phyloP scores from a whole-genome alignment of 2,888 invertebrate species.

The Chaetogeoica ovagalla region DNA sequence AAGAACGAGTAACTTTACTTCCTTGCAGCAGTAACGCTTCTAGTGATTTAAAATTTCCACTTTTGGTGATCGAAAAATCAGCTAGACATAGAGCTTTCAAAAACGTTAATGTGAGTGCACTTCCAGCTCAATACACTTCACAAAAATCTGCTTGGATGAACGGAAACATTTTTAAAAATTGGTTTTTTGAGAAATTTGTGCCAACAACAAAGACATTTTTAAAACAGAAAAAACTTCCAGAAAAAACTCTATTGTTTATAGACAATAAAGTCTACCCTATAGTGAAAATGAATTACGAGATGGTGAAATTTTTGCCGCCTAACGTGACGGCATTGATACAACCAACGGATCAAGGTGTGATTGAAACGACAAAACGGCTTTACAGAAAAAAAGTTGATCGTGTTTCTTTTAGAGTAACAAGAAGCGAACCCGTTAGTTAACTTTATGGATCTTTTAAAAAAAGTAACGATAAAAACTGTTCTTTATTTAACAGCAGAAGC shows the following conservation, averaged over 20 bases:
- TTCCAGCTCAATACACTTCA: conserved; percentile 55
- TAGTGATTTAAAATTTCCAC: conserved; percentile 56
- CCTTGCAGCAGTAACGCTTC: conserved; percentile 56
- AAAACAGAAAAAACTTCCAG: conserved; percentile 53
- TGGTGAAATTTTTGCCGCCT: conserved; percentile 20
- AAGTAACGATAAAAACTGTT: conserved; percentile 48
- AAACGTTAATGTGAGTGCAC: conserved; percentile 55
- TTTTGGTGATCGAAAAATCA: conserved; percentile 57
- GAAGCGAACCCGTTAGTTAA: conserved; percentile 48
- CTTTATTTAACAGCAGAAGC: conserved; percentile 46
- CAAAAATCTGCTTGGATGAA: conserved; percentile 56
- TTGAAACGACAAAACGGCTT: conserved; percentile 55
- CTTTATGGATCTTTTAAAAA: conserved; percentile 38
- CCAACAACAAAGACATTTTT: conserved; percentile 51
- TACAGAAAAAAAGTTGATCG: conserved; percentile 55
- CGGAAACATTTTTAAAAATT: conserved; percentile 46
- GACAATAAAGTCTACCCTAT: conserved; percentile 54
- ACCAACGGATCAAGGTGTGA: conserved; percentile 57
- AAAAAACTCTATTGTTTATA: conserved; percentile 54
- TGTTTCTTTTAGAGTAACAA: conserved; percentile 49
- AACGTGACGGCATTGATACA: conserved; percentile 55
- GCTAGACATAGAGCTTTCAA: conserved; percentile 56
- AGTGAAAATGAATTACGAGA: conserved; percentile 19
- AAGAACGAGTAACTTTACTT: conserved; percentile 56
- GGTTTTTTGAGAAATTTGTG: conserved; percentile 54